A percentile compares a stretch with the other conserved stretches of the same genome.
Evolutionary conservation across 1,140 invertebrate species (phyloP).

Genomic region (Drosophila hydei): DNA sequence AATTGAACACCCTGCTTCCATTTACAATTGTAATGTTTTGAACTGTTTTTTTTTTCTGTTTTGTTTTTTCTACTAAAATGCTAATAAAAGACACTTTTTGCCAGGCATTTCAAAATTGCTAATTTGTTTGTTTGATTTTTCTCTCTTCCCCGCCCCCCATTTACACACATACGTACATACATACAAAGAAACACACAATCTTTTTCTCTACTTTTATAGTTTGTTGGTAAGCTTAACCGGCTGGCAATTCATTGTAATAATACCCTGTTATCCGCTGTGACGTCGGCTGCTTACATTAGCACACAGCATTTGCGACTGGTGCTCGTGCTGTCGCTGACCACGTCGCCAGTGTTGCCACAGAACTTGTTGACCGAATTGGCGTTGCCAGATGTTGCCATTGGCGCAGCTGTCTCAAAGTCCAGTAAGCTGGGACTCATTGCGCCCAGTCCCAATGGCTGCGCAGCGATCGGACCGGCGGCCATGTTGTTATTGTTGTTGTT

Average conservation of each 20-base stretch:
- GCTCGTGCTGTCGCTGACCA: slow-evolving; percentile 87
- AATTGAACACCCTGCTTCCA: slow-evolving; percentile 57
- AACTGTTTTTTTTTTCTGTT: slow-evolving; percentile 26
- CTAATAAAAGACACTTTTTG: slow-evolving; percentile 76
- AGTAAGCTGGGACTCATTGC: slow-evolving; percentile 61
- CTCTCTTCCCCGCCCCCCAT: not conserved
- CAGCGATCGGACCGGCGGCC: slow-evolving; percentile 50
- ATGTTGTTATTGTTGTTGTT: slow-evolving; percentile 62
- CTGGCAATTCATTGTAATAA: slow-evolving; percentile 47
- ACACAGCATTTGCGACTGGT: slow-evolving; percentile 87
- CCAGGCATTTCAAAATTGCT: slow-evolving; percentile 51
- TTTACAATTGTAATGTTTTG: slow-evolving; percentile 49
- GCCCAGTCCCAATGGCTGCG: slow-evolving; percentile 60
- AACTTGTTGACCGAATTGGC: slow-evolving; percentile 84
- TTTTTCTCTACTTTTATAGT: slow-evolving; percentile 8
- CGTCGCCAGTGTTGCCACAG: slow-evolving; percentile 88
- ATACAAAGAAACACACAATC: slow-evolving; percentile 11
- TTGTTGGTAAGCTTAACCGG: slow-evolving; percentile 54
- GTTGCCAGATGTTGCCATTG: slow-evolving; percentile 54
- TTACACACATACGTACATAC: slow-evolving; percentile 14
- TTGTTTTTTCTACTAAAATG: slow-evolving; percentile 51
- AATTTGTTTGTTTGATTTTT: slow-evolving; percentile 40
- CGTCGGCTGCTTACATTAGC: slow-evolving; percentile 65
- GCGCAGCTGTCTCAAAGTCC: slow-evolving; percentile 58
- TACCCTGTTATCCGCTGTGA: slow-evolving; percentile 42